Evolutionary conservation across 2,797 vertebrate genomes (phyloP).

Genomic region (Danio albolineatus): DNA sequence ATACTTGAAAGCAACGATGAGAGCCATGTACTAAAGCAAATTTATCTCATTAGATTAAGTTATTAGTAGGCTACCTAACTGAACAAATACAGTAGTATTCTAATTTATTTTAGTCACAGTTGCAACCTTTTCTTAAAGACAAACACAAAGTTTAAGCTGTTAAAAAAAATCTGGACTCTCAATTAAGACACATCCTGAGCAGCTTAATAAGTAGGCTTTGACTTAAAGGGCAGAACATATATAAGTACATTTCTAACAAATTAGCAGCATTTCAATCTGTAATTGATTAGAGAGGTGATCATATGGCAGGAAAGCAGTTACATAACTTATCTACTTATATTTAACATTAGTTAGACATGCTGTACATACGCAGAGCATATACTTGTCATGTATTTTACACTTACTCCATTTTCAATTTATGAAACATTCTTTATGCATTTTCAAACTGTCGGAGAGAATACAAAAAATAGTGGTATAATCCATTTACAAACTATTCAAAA

Average conservation of each 20-base stretch:
- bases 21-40: slow-evolving; percentile 44
- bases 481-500: neutral
- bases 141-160: slow-evolving; percentile 43
- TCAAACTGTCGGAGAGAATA: slow-evolving; percentile 16
- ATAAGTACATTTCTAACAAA: slow-evolving; percentile 51
- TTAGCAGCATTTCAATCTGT: slow-evolving; percentile 62
- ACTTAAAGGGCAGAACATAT: slow-evolving; percentile 63
- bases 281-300: slow-evolving; percentile 49
- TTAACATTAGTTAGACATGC: slow-evolving; percentile 51
- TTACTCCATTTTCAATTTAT: neutral
- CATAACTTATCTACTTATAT: slow-evolving; percentile 29
- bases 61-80: slow-evolving; percentile 47
- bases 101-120: slow-evolving; percentile 46
- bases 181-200: slow-evolving; percentile 55
- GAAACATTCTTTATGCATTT: slow-evolving; percentile 40
- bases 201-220: slow-evolving; percentile 53
- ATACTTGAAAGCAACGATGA: slow-evolving; percentile 31
- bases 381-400: slow-evolving; percentile 11
- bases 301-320: slow-evolving; percentile 46
- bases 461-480: slow-evolving; percentile 29
- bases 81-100: slow-evolving; percentile 55
- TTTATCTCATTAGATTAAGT: slow-evolving; percentile 10
- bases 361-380: slow-evolving; percentile 28
- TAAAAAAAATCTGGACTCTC: slow-evolving; percentile 41
- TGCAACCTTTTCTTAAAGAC: slow-evolving; percentile 44